Conservation (phyloP, 2,797 vertebrate species). For the Mus caroli region DNA sequence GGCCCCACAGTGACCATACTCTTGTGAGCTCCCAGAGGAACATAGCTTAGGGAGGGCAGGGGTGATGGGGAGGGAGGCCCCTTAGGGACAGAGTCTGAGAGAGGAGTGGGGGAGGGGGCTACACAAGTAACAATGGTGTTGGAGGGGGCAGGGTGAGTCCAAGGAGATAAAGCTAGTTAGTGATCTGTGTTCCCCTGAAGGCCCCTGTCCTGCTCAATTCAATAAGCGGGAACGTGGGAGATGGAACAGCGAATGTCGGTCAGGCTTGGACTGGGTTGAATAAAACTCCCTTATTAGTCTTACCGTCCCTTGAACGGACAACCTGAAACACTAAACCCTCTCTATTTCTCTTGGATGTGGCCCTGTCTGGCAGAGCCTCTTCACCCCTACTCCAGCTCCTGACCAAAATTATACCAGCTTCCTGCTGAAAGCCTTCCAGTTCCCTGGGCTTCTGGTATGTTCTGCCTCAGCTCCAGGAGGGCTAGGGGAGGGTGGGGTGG, state of each 20-base stretch:
- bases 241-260: neutral
- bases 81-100: neutral
- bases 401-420: slow-evolving; percentile 83
- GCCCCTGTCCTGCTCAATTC: neutral
- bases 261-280: neutral
- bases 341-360: slow-evolving; percentile 66
- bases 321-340: slow-evolving; percentile 75
- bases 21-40: slow-evolving; percentile 51
- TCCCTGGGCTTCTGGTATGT: slow-evolving; percentile 47
- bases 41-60: neutral
- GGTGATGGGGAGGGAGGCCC: neutral
- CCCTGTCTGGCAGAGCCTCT: neutral
- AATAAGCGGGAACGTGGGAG: neutral
- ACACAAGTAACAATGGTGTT: neutral
- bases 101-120: accelerated
- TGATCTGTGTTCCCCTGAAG: neutral
- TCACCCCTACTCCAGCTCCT: slow-evolving; percentile 59
- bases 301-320: slow-evolving; percentile 21
- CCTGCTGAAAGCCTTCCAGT: slow-evolving; percentile 68
- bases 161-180: neutral
- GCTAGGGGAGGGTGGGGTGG: neutral
- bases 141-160: neutral
- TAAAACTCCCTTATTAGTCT: slow-evolving; percentile 69
- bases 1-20: slow-evolving; percentile 2
- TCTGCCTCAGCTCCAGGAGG: neutral